Evolutionary conservation across 2,888 invertebrate species (phyloP), one percentile per base, ranked within the genome.

Genomic region (Eupeodes latifasciatus): DNA sequence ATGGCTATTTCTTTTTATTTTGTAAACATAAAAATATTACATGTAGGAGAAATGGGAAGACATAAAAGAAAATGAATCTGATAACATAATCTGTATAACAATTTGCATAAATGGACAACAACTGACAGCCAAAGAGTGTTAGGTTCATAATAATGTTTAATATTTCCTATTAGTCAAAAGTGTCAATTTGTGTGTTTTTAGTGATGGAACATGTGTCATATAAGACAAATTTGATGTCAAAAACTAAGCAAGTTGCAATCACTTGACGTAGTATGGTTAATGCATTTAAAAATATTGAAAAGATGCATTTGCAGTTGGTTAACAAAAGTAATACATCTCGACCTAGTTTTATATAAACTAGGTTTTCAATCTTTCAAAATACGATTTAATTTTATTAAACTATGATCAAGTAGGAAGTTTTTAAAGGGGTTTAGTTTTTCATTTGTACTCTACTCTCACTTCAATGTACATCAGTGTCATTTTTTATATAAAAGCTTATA

Each of bases 91-190:
- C 82, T 79, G 71, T 75, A 86, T 80, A 78, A 57, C 27, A 83
- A 83, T 86, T 74, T 79, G 76, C 86, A 79, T 86, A 87, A 83
- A 83, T 80, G 62, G 59, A 57, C 51, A 66, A 36, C 57, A 64
- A 27, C 62, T 66, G 75, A 87, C 76, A 71, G 64, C 62, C 57
- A 69, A 44, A 78, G 57, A 72, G 49, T 77, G 78, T 81, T 72
- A 55, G 72, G 40, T 40, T 67, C 77, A 85, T 71, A n/a, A 61
- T 55, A 6, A 27, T 27, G 27, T 69, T 79, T 55, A 62, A 62
- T 55, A 69, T 61, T 75, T 69, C 74, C 75, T 62, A 57, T 5
- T 40, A 9, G 40, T 75, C 49, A 4, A 34, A 16, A 36, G 14
- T 27, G 27, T 40, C 6, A 40, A 7, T 40, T 40, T 40, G 9